phyloP scores from a whole-genome alignment of 2,888 invertebrate species.

The Rotaria magnacalcarata region DNA sequence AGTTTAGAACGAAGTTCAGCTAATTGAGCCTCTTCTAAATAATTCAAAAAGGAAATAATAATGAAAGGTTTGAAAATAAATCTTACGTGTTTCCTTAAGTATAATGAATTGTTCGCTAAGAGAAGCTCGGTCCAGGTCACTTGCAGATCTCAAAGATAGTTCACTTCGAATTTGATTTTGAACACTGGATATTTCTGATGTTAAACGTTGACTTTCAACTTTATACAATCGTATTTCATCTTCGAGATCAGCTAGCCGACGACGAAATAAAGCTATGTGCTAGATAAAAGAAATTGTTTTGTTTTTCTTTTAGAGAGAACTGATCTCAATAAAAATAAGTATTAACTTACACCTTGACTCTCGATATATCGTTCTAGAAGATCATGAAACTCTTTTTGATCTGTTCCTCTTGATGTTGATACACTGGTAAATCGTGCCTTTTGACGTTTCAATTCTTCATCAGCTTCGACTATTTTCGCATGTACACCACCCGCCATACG shows the following conservation, averaged over 20 bases:
- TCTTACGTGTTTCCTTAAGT: constrained; percentile 34
- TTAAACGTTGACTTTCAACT: constrained; percentile 41
- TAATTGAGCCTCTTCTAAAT: constrained; percentile 35
- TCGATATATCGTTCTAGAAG: constrained; percentile 40
- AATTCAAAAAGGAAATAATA: neutral
- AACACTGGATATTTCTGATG: constrained; percentile 40
- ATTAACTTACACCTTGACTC: constrained; percentile 38
- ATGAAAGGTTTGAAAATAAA: neutral
- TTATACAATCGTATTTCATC: constrained; percentile 44
- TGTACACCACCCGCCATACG: constrained; percentile 61
- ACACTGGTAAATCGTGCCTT: constrained; percentile 30
- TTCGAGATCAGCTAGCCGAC: constrained; percentile 43
- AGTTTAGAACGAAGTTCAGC: constrained; percentile 41
- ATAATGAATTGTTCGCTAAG: constrained; percentile 39
- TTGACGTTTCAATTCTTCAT: constrained; percentile 39
- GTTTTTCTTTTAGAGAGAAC: neutral
- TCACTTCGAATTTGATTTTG: constrained; percentile 42
- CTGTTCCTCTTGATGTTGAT: neutral
- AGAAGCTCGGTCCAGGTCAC: constrained; percentile 38
- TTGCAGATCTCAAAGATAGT: constrained; percentile 18
- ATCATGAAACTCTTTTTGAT: constrained; percentile 36
- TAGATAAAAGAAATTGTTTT: neutral
- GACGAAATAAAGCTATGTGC: constrained; percentile 41
- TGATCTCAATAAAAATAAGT: too few species aligned
- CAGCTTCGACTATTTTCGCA: constrained; percentile 51